A percentile compares a stretch with the other conserved stretches of the same genome.
Conservation (phyloP, 2,888 invertebrate species). For the Chromoteleia sp. region DNA sequence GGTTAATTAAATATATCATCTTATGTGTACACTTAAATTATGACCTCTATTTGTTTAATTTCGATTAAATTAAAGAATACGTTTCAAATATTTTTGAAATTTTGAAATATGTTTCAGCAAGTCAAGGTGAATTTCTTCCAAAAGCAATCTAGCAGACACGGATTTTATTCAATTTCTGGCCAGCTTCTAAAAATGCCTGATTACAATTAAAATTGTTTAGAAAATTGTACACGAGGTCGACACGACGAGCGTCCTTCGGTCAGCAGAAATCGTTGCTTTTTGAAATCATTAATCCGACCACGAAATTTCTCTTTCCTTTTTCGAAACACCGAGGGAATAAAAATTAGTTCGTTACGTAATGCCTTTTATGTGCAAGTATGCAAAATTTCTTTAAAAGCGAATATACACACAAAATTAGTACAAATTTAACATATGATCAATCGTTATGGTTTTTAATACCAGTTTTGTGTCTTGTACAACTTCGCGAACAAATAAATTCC, state of each 20-base stretch:
- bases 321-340: not conserved
- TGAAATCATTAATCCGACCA: not conserved
- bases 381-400: too few species aligned
- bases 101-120: not conserved
- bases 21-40: not conserved
- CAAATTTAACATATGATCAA: too few species aligned
- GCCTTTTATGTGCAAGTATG: too few species aligned
- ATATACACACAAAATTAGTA: too few species aligned
- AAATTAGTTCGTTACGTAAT: not conserved
- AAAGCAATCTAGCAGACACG: not conserved
- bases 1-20: too few species aligned
- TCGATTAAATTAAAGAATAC: too few species aligned
- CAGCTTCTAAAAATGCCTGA: constrained; percentile 30
- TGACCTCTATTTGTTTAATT: not conserved
- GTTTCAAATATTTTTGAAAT: too few species aligned
- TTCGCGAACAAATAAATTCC: constrained; percentile 6
- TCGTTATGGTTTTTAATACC: not conserved
- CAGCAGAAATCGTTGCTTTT: constrained; percentile 3
- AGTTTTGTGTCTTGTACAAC: constrained; percentile 23
- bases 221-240: constrained; percentile 27
- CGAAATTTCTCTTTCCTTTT: not conserved
- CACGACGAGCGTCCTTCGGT: constrained; percentile 23
- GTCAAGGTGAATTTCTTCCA: not conserved
- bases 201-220: constrained; percentile 33
- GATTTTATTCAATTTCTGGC: constrained; percentile 25